Evolutionary conservation across 2,797 vertebrate species (phyloP), one percentile per base, ranked within the genome.

Genomic region (Myotis findleyi): DNA sequence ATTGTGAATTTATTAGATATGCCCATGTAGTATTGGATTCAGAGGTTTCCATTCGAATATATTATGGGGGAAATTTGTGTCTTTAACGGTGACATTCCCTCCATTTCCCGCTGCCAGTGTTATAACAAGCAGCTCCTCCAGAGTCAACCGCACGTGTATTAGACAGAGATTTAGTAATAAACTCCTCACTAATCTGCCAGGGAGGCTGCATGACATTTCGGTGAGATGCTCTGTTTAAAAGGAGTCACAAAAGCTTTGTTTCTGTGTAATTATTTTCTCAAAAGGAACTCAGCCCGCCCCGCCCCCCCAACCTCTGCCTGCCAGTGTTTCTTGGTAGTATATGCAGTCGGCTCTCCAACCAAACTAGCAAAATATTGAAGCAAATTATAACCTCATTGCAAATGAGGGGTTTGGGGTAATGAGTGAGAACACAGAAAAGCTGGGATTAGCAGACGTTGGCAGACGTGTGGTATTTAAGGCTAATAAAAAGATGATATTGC

Each of bases 1-100:
- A 98, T 98, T 98, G 97, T 96, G 98, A 98, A 98, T 98, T 98
- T 98, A 98, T 98, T 98, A 98, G 98, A 97, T 98, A 94, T 98
- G 97, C 98, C 98, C 96, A 92, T 97, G 97, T 98, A 97, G 97
- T 97, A 98, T 98, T 97, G 98, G 97, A 98, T 98, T 98, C 98
- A 95, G 98, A 98, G 98, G 98, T 98, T 98, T 98, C 98, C 98
- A 97, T 97, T 97, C 95, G 97, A 98, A 98, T 98, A 98, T 97
- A 98, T 98, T 98, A 98, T 55, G 3, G 87, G 91, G 98, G 92
- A 98, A 98, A 98, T 98, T 98, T 98, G 98, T 98, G 98, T 98
- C 98, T 98, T 97, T 98, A 98, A 98, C 98, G 96, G 97, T 97
- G 98, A 98, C 97, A 95, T 97, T 98, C 96, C 96, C 95, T 95